These are phyloP conservation scores for Notothenia rossii DNA, from an alignment of 2,113 vertebrate species.

Conservation along the genomic window DNA sequence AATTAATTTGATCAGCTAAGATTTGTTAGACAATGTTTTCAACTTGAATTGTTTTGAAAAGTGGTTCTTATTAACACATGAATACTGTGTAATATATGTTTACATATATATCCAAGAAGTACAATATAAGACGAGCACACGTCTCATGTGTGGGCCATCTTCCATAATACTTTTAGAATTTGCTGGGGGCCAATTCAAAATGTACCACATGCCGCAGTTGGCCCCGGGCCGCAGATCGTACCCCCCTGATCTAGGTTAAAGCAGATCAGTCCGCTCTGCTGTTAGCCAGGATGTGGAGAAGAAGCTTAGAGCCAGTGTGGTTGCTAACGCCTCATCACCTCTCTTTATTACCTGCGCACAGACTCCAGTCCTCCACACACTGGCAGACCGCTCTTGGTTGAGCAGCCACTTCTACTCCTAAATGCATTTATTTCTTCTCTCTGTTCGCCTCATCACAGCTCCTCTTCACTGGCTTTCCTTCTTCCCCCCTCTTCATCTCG, in stretches of 20 bases:
- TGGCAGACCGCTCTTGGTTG: conserved; percentile 68
- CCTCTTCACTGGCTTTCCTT: conserved; percentile 19
- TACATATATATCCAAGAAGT: too few relatives aligned
- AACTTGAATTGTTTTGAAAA: too few relatives aligned
- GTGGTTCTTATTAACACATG: too few relatives aligned
- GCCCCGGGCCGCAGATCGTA: too few relatives aligned
- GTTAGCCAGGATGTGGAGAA: conserved; percentile 20
- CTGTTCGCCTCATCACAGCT: conserved; percentile 31
- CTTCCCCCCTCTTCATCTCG: conserved; percentile 24
- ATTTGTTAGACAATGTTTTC: too few relatives aligned
- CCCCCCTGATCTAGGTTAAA: conserved; percentile 2
- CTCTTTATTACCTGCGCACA: conserved; percentile 78
- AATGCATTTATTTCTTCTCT: conserved; percentile 62
- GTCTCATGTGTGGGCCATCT: too few relatives aligned
- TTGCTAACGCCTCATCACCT: conserved; percentile 74
- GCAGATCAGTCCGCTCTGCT: conserved; percentile 32
- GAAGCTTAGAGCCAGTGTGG: conserved; percentile 48
- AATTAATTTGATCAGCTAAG: too few relatives aligned
- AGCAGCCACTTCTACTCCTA: conserved; percentile 67
- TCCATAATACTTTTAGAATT: too few relatives aligned
- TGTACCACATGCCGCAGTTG: too few relatives aligned
- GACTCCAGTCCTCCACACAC: conserved; percentile 49
- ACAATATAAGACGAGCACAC: too few relatives aligned
- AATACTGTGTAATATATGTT: too few relatives aligned
- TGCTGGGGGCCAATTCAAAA: too few relatives aligned